Conservation (phyloP, 2,888 invertebrate genomes). For the Melinaea menophilus region DNA sequence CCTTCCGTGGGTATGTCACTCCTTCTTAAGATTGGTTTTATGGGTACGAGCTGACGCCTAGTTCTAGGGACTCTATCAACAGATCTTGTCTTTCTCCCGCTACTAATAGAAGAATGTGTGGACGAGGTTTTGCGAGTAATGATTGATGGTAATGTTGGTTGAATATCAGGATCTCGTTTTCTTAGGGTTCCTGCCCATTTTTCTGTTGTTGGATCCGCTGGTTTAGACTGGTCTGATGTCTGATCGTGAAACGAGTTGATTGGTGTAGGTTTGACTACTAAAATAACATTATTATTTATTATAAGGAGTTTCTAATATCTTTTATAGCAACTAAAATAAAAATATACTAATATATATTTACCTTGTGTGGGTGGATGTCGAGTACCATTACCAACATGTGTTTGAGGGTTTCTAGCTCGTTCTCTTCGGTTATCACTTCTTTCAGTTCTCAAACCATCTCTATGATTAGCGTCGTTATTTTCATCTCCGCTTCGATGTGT, state of each 20-base stretch:
- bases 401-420: constrained; percentile 44
- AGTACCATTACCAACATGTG: constrained; percentile 58
- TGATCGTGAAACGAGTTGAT: constrained; percentile 46
- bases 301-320: not conserved
- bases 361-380: constrained; percentile 70
- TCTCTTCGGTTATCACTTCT: constrained; percentile 51
- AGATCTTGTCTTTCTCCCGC: constrained; percentile 64
- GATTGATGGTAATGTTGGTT: constrained; percentile 81
- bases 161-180: constrained; percentile 80
- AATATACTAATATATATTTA: constrained; percentile 26
- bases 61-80: constrained; percentile 64
- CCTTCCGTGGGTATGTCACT: constrained; percentile 60
- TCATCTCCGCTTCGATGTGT: constrained; percentile 64
- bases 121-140: constrained; percentile 71
- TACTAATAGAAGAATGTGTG: constrained; percentile 57
- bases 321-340: not conserved
- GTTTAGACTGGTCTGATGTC: constrained; percentile 54
- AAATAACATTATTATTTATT: constrained; percentile 10
- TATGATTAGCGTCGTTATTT: constrained; percentile 44
- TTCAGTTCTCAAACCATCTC: constrained; percentile 58
- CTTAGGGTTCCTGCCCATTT: constrained; percentile 84
- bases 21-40: constrained; percentile 58
- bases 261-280: constrained; percentile 67
- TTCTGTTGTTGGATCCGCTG: constrained; percentile 72
- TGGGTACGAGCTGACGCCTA: constrained; percentile 54